A percentile compares a stretch with the other conserved stretches of the same genome.
Evolutionary conservation across 2,797 vertebrate genomes (phyloP).

Genomic region (Semotilus atromaculatus): DNA sequence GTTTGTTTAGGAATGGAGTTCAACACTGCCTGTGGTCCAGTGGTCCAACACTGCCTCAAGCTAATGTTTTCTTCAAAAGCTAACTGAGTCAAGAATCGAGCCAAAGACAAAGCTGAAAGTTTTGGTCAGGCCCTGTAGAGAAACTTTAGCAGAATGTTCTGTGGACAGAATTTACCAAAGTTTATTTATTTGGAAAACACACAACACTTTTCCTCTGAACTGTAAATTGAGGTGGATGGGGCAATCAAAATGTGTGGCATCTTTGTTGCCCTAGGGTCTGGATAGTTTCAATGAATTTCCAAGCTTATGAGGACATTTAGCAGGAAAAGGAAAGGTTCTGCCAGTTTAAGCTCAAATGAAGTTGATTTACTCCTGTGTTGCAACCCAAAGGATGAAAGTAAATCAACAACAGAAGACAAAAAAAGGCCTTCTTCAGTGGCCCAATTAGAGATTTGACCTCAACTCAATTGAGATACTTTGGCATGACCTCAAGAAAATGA

Average conservation of each 20-base stretch:
- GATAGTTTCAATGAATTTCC: not conserved
- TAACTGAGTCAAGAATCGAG: not conserved
- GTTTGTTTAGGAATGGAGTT: not conserved
- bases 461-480: not conserved
- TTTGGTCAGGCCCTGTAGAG: not conserved
- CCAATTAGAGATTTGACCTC: conserved; percentile 15
- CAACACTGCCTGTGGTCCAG: not conserved
- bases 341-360: not conserved
- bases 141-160: not conserved
- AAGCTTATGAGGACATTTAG: not conserved
- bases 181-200: not conserved
- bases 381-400: not conserved
- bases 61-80: not conserved
- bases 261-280: not conserved
- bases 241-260: not conserved
- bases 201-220: not conserved
- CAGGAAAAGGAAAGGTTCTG: not conserved
- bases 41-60: not conserved
- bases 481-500: conserved; percentile 6
- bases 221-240: not conserved
- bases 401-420: conserved; percentile 11
- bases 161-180: not conserved
- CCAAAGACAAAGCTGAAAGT: not conserved
- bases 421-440: not conserved
- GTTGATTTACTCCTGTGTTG: not conserved